Base-by-base conservation (phyloP, 2,797 vertebrate genomes). In the Todus mexicanus region DNA sequence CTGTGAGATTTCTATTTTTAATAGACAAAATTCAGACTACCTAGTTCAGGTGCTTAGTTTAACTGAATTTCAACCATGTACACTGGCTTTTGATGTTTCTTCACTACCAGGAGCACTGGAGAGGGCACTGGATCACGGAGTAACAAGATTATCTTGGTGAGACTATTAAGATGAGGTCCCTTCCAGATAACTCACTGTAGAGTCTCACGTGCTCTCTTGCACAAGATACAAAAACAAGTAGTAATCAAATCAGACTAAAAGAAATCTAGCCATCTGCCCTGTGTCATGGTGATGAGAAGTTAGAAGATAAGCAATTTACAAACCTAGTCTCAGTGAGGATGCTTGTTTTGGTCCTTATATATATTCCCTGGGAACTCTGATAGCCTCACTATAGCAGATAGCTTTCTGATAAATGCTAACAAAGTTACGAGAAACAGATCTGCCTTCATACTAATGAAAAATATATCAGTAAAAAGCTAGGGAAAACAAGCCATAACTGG, bases 201-300 rank as follows among this genome's bases (percentile, higher is more conserved):
- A 60, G 73, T 76, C 83, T 94, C 86, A 93, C 23, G 42, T 90
- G 37, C 33, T 72, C 23, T 42, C 31, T 74, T 66, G 75, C 25
- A 88, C 84, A 91, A 75, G 73, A 87, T 81, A 80, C 75, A 85
- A 92, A 95, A 89, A n/a, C 61, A 93, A 93, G 50, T 51, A 78
- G 60, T 96, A 97, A 98, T 97, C 83, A 91, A 96, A 97, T 97
- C 80, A 96, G 57, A 87, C 84, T 48, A 37, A 87, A 94, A 70
- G 70, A 91, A 89, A 64, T 75, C 81, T 82, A 95, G 93, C 95
- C 95, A 96, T 96, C 96, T 97, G 97, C 79, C 89, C 81, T 87
- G 53, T 87, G 88, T 95, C 93, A 81, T 71, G 65, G 86, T 66
- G 76, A 89, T 87, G 76, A 96, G 96, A 93, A 95, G 78, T 93